Evolutionary conservation across 2,797 vertebrate species (phyloP).

Genomic region (Rhyacichthys aspro): DNA sequence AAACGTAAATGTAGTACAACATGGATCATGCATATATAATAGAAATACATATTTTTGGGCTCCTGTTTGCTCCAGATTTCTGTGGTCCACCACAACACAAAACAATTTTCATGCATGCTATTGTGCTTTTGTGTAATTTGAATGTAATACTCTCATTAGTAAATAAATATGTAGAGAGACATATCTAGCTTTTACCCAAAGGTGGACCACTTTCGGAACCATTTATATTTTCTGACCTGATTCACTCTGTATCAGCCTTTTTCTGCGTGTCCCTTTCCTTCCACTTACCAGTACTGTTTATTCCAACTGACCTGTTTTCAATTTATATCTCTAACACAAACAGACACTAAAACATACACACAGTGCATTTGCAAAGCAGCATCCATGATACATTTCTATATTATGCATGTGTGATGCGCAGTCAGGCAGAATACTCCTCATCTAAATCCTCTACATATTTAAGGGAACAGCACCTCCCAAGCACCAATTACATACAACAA

Average conservation of each 20-base stretch:
- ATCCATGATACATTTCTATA: conserved; percentile 22
- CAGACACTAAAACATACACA: conserved; percentile 19
- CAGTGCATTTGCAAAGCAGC: conserved; percentile 32
- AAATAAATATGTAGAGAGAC: no score
- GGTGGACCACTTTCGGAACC: conserved; percentile 44
- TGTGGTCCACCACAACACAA: no score
- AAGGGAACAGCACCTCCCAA: conserved; percentile 16
- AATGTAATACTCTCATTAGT: no score
- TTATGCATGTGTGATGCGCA: conserved; percentile 46
- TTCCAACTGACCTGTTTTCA: conserved; percentile 57
- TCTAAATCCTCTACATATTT: conserved; percentile 45
- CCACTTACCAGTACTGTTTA: conserved; percentile 33
- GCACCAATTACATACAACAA: conserved; percentile 19
- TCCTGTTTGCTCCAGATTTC: no score
- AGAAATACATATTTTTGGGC: no score
- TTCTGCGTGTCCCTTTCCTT: conserved; percentile 24
- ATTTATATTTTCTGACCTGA: conserved; percentile 51
- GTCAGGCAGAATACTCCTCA: conserved; percentile 33
- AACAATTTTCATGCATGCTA: no score
- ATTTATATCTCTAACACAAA: conserved; percentile 24
- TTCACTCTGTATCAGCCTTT: conserved; percentile 31
- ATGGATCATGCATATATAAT: background rate
- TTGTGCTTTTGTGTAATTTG: no score
- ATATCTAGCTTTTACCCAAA: no score
- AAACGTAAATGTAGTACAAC: background rate